Evolutionary conservation across 2,113 vertebrate genomes (phyloP).

Genomic region (Calyptomena viridis): DNA sequence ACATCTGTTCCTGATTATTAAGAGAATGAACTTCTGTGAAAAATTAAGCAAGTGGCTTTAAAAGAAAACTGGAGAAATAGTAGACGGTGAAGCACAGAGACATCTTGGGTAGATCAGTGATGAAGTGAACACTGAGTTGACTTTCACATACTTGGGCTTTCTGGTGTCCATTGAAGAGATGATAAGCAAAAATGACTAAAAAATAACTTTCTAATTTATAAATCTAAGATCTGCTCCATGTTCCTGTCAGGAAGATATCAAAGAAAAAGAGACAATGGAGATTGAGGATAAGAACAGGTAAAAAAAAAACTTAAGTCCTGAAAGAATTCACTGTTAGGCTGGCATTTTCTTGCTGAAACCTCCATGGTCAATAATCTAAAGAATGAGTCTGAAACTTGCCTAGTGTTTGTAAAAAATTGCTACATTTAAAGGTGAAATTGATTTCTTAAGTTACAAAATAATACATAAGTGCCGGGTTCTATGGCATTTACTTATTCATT

Average conservation of each 20-base stretch:
- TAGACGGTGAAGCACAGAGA: background rate
- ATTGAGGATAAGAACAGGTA: conserved; percentile 69
- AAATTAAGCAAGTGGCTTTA: background rate
- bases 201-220: background rate
- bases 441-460: background rate
- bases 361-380: background rate
- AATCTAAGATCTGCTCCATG: conserved; percentile 41
- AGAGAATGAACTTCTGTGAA: background rate
- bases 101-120: background rate
- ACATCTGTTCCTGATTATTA: background rate
- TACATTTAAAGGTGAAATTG: background rate
- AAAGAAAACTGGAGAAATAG: background rate
- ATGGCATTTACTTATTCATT: background rate
- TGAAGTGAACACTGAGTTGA: background rate
- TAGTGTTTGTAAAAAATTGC: background rate
- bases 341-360: background rate
- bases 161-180: background rate
- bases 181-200: background rate
- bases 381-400: background rate
- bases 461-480: background rate
- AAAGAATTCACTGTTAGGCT: background rate
- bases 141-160: background rate
- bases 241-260: conserved; percentile 12
- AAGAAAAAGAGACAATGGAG: conserved; percentile 61
- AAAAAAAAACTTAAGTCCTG: background rate